Evolutionary conservation across 2,113 vertebrate species (phyloP).

Genomic region (Cynoglossus semilaevis): DNA sequence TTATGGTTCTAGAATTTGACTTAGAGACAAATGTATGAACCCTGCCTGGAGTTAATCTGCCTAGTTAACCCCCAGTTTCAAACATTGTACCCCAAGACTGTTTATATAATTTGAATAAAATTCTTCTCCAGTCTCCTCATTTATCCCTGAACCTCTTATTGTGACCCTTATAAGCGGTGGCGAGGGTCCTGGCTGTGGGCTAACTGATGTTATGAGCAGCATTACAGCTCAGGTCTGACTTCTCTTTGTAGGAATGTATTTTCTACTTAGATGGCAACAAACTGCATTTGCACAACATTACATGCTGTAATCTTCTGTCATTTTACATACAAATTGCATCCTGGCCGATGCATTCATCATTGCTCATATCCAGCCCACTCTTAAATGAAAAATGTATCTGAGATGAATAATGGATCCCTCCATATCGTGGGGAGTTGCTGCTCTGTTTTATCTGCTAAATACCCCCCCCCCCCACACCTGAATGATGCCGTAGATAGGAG

Average conservation of each 20-base stretch:
- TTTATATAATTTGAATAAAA: constrained; percentile 63
- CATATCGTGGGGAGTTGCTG: constrained; percentile 62
- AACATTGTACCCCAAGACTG: constrained; percentile 47
- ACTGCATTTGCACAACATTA: constrained; percentile 80
- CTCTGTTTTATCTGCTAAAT: constrained; percentile 55
- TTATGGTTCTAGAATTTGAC: too few species aligned
- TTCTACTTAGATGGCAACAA: constrained; percentile 74
- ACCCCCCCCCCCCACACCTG: constrained; percentile 32
- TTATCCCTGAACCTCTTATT: constrained; percentile 65
- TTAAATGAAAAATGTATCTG: constrained; percentile 82
- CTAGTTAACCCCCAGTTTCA: constrained; percentile 55
- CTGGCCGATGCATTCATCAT: constrained; percentile 79
- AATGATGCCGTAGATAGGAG: constrained; percentile 62
- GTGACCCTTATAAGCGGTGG: constrained; percentile 59
- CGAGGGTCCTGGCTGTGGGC: constrained; percentile 60
- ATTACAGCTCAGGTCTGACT: constrained; percentile 65
- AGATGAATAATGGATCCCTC: constrained; percentile 82
- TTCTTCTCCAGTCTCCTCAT: constrained; percentile 56
- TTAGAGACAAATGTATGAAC: too few species aligned
- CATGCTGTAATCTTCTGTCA: constrained; percentile 83
- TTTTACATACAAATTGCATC: constrained; percentile 85
- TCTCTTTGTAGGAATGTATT: constrained; percentile 67
- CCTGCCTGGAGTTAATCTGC: constrained; percentile 36
- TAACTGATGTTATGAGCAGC: constrained; percentile 76
- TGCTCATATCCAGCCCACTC: constrained; percentile 75